Evolutionary conservation across 2,797 vertebrate genomes (phyloP), one percentile per base, ranked within the genome.

Genomic region (Cryptoblepharus egeriae): DNA sequence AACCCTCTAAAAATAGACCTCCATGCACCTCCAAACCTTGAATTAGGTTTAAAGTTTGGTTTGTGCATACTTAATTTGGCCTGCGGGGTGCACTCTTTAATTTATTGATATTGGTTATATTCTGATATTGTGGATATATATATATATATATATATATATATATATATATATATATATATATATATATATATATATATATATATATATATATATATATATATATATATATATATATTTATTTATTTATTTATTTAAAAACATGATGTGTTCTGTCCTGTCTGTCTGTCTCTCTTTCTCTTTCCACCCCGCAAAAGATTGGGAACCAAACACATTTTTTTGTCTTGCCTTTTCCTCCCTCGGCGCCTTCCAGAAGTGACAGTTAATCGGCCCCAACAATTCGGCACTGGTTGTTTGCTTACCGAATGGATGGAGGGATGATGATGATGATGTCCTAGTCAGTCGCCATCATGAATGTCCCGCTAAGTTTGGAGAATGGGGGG

Each of bases 401-500:
- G 24, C 26, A 26, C 26, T 10, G 11, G 37, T 58, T 85, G 83
- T 89, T 8, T 5, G 82, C 30, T 42, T 0, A 37, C 72, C 35
- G 15, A 57, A 52, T 79, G 52, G 68, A 79, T 71, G 79, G 68
- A 80, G 89, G 73, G 77, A 83, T 78, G 85, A 65, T 84, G 45
- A 49, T 85, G 77, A 83, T 75, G 85, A 70, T 84, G 72, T 84
- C 75, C 86, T 82, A 88, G 81, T 69, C 72, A 26, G 52, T 61
- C 7, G 70, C 77, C 79, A 82, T 68, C 87, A 88, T 91, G 90
- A 90, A 90, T 11, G 85, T 90, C 87, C 88, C 85, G 73, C 67
- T 90, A 87, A 78, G 85, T 64, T 86, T 90, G 87, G 88, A 91
- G 71, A 89, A 95, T 94, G 94, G 96, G 69, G 96, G 95, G 88